Evolutionary conservation across 1,140 invertebrate genomes (phyloP), one percentile per base, ranked within the genome.

Genomic region (Harpegnathos saltator): DNA sequence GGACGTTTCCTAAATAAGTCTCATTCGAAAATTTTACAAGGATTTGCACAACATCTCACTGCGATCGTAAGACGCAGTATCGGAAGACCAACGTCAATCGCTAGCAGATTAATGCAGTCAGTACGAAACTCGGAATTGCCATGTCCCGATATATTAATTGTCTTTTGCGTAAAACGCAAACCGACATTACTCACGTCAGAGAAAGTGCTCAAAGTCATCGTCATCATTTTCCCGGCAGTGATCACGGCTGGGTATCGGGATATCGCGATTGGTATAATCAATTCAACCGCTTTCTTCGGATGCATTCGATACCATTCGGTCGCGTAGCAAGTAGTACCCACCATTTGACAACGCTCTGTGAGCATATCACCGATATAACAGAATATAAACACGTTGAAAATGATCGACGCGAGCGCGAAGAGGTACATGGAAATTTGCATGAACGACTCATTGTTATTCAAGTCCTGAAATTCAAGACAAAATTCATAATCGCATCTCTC

Each of bases 321-420:
- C 3, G 38, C 15, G 2, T 69, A 80, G 38, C 65, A 80, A 29
- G 33, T 17, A 19, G n/a, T 66, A 19, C 61, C 61, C 44, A 77
- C 15, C 1, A 33, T 52, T 14, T 71, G 72, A 63, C 81, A 69
- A 77, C 89, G 85, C 84, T 71, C 61, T 33, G n/a, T 54, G 15
- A 80, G 29, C 26, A 68, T 22, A 59, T 90, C 85, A 3, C 85
- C 85, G 61, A 90, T 81, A 50, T 85, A 89, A 50, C 89, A 89
- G 38, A 87, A 85, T n/a, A 89, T 72, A 24, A 87, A 90, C 19
- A 89, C 73, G 65, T 89, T 85, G 58, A 89, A 90, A 14, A 81
- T 61, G 15, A 87, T 83, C 0, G 87, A 89, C 24, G 58, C 72
- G 12, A 90, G 77, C 48, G 75, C 85, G 29, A 87, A 85, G 26